Evolutionary conservation across 2,113 vertebrate species (phyloP), one percentile per base, ranked within the genome.

Genomic region (Clarias gariepinus): DNA sequence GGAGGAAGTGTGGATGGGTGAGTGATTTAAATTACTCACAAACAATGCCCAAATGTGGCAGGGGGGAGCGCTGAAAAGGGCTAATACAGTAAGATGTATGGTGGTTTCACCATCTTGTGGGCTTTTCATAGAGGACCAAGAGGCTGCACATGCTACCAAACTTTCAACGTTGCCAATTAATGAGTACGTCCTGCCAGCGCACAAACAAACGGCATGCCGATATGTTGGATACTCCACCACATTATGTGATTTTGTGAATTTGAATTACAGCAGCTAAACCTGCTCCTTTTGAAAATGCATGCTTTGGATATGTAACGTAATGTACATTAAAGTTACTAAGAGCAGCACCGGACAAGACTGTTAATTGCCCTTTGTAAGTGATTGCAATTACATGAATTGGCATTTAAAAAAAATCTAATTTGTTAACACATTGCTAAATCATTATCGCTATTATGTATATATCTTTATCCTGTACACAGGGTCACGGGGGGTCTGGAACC

Each of bases 1-100:
- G 94, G 92, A 91, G 90, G 84, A 84, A 87, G 82, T 81, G 78
- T 68, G 85, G 55, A 68, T 83, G 88, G 91, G 87, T 85, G 84
- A 85, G 86, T 57, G 19, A 87, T 87, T 89, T 89, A 71, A 87
- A 88, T 87, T 85, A 88, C 85, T 86, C 85, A 85, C 83, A 90
- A 85, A 88, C 89, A 90, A 87, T 87, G 68, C 74, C 76, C 79
- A 74, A 78, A 81, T 85, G 55, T 68, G 19, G 58, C 63, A 58
- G 68, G 78, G 81, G 76, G 79, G 55, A 64, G 55, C 18, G 19
- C 12, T 85, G 23, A 77, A 57, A 4, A 82, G 30, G 82, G 68
- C 76, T 52, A 60, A 61, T 63, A 87, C 15, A 57, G 66, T 25
- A 85, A 58, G 81, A 66, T 58, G 60, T 63, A 78, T 87, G 60